Conservation (phyloP, 2,888 invertebrate species). For the Lottia gigantea region DNA sequence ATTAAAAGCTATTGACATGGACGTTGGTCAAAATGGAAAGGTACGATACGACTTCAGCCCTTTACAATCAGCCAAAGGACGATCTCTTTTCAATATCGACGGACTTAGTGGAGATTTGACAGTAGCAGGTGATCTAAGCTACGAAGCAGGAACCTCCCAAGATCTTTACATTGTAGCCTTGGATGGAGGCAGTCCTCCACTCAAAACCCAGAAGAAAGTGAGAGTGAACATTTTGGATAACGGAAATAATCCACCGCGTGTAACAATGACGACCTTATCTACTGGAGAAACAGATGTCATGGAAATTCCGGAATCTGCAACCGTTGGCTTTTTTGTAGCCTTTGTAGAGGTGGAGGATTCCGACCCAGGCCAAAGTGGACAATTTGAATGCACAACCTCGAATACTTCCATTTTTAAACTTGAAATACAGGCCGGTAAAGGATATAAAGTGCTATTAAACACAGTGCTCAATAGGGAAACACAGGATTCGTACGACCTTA, state of each 20-base stretch:
- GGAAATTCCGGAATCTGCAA: constrained; percentile 45
- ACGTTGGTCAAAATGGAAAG: constrained; percentile 45
- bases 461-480: constrained; percentile 42
- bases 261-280: constrained; percentile 33
- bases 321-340: constrained; percentile 48
- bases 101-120: constrained; percentile 25
- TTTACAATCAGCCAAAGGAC: constrained; percentile 23
- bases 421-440: constrained; percentile 28
- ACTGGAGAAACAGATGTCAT: constrained; percentile 23
- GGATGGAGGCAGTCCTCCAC: constrained; percentile 35
- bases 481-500: constrained; percentile 30
- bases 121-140: constrained; percentile 16
- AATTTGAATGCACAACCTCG: constrained; percentile 39
- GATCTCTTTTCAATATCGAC: constrained; percentile 31
- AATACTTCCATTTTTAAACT: constrained; percentile 30
- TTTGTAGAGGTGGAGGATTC: constrained; percentile 51
- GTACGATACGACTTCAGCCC: constrained; percentile 42
- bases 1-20: constrained; percentile 43
- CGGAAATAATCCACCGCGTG: constrained; percentile 91
- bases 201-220: constrained; percentile 34
- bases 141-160: constrained; percentile 22
- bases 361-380: constrained; percentile 49
- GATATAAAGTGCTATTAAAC: constrained; percentile 37
- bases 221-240: constrained; percentile 76
- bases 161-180: constrained; percentile 32